Conservation (phyloP, 2,113 vertebrate genomes). For the Hippocampus guttulatus region DNA sequence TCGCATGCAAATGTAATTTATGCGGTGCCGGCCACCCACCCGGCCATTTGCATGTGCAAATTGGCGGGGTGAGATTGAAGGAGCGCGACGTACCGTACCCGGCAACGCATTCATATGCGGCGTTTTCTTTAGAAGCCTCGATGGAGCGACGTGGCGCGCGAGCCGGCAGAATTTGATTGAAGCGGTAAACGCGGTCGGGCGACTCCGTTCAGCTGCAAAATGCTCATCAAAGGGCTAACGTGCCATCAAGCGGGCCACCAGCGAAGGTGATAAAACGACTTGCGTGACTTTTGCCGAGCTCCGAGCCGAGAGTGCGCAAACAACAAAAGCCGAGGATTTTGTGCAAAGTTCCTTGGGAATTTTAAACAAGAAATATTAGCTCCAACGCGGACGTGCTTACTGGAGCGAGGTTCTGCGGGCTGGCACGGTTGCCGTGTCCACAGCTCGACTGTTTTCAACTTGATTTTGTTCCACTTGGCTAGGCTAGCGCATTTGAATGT, state of each 20-base stretch:
- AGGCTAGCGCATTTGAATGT: background rate
- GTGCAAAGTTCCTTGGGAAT: background rate
- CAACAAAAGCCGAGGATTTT: background rate
- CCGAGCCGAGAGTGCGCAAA: too few species aligned
- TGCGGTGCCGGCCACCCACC: conserved; percentile 30
- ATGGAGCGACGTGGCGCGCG: conserved; percentile 5
- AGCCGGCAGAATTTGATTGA: background rate
- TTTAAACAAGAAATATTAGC: background rate
- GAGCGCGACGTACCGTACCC: conserved; percentile 7
- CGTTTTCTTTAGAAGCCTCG: conserved; percentile 21
- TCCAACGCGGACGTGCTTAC: too few species aligned
- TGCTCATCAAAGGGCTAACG: background rate
- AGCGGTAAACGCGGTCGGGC: background rate
- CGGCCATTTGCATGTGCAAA: conserved; percentile 55
- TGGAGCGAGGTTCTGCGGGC: background rate
- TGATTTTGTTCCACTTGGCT: background rate
- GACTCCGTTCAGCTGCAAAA: background rate
- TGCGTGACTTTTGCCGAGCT: too few species aligned
- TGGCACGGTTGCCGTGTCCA: background rate
- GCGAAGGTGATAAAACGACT: too few species aligned
- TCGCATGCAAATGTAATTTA: conserved; percentile 61
- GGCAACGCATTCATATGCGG: conserved; percentile 37
- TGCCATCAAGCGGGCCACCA: background rate
- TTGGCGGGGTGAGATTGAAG: conserved; percentile 22
- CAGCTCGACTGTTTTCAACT: background rate